These are phyloP conservation scores for Carapus acus DNA, from an alignment of 2,797 vertebrate species.

Conservation along the genomic window DNA sequence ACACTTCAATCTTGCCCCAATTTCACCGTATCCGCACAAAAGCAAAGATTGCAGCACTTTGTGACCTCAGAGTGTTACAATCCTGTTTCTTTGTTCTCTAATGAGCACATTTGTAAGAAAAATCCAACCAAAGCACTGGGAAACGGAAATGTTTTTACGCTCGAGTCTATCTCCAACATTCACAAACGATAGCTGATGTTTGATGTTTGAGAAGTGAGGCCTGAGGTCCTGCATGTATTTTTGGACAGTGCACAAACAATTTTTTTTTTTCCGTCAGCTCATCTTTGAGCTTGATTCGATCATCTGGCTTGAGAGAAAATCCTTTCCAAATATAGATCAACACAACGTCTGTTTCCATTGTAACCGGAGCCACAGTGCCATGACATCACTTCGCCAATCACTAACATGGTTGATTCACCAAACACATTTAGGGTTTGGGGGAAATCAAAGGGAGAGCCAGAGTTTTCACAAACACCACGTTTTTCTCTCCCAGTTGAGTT, in stretches of 20 bases:
- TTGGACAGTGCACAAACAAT: conserved; percentile 7
- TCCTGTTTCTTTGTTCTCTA: not conserved
- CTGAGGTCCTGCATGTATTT: conserved; percentile 4
- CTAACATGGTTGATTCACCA: conserved; percentile 25
- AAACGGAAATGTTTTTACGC: not conserved
- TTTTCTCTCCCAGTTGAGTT: conserved; percentile 14
- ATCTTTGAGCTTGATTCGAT: conserved; percentile 11
- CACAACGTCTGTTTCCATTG: conserved; percentile 23
- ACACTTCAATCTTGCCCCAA: too few relatives aligned
- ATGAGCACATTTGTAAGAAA: not conserved
- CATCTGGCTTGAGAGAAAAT: conserved; percentile 9
- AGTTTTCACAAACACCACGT: conserved; percentile 31
- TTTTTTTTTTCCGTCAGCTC: conserved; percentile 6
- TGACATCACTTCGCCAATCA: conserved; percentile 33
- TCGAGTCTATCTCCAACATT: conserved; percentile 6
- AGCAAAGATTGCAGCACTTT: not conserved
- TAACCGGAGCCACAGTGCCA: conserved; percentile 22
- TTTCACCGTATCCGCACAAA: not conserved
- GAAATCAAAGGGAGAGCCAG: conserved; percentile 10
- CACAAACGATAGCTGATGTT: conserved; percentile 14
- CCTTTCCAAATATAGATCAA: conserved; percentile 14
- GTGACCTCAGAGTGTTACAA: not conserved
- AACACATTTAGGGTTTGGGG: conserved; percentile 20
- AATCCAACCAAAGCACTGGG: not conserved
- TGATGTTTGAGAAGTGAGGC: not conserved